phyloP scores from a whole-genome alignment of 1,140 invertebrate genomes.

The Procambarus clarkii region DNA sequence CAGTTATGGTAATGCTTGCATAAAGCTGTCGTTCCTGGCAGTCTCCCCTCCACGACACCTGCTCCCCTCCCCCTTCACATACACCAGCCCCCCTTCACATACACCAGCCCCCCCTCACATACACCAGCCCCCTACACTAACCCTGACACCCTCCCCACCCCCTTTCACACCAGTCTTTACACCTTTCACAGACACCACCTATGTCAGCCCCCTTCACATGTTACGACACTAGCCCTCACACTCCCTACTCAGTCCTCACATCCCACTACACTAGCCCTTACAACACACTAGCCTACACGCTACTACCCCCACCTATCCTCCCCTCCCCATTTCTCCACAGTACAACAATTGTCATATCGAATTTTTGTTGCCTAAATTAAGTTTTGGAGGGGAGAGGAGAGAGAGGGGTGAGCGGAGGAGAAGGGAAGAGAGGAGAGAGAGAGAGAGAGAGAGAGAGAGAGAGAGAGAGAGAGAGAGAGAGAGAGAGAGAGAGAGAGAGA shows the following conservation, averaged over 20 bases:
- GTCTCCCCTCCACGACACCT: not conserved
- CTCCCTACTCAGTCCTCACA: too few relatives aligned
- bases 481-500: slow-evolving; percentile 9
- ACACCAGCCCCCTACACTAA: too few relatives aligned
- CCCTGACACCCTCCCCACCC: too few relatives aligned
- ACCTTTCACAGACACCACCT: too few relatives aligned
- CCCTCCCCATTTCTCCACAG: not conserved
- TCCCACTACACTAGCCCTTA: not conserved
- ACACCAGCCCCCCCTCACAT: too few relatives aligned
- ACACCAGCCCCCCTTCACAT: too few relatives aligned
- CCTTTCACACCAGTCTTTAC: too few relatives aligned
- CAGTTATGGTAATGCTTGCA: slow-evolving; percentile 63
- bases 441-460: slow-evolving; percentile 2
- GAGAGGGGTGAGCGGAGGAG: not conserved
- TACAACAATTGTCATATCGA: slow-evolving; percentile 60
- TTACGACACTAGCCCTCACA: not conserved
- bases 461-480: slow-evolving; percentile 5
- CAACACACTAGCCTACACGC: not conserved
- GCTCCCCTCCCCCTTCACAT: not conserved
- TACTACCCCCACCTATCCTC: not conserved
- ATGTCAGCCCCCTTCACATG: not conserved
- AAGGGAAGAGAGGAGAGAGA: not conserved
- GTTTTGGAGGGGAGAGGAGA: slow-evolving; percentile 23
- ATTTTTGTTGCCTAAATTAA: slow-evolving; percentile 67
- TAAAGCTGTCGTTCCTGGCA: slow-evolving; percentile 47